Percentiles rank a stretch among this genome's conserved stretches.
Conservation (phyloP, 2,888 invertebrate species). For the Epirrhoe tristata region DNA sequence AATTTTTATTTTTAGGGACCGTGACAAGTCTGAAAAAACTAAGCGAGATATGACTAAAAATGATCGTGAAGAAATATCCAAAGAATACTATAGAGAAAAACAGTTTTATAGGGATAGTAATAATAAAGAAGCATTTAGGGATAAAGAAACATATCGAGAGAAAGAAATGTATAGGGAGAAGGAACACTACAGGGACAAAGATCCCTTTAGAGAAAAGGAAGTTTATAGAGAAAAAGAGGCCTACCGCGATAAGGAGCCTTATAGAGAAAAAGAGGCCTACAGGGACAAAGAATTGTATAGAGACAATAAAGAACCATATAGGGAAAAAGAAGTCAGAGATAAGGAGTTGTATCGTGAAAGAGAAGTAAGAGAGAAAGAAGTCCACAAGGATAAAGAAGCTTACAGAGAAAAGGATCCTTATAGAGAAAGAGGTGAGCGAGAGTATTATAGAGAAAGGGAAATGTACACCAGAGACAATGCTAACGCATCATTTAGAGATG, state of each 20-base stretch:
- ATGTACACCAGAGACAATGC: conserved; percentile 60
- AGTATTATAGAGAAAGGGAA: conserved; percentile 71
- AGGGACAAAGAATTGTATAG: conserved; percentile 69
- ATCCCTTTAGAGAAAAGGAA: conserved; percentile 62
- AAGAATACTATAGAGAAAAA: conserved; percentile 81
- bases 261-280: conserved; percentile 54
- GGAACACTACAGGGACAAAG: conserved; percentile 63
- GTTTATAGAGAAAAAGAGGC: conserved; percentile 71
- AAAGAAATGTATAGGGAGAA: conserved; percentile 68
- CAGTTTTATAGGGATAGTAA: conserved; percentile 72
- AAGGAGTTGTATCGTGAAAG: conserved; percentile 71
- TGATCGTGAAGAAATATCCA: conserved; percentile 76
- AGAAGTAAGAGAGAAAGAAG: conserved; percentile 70
- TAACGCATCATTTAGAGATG: conserved; percentile 60
- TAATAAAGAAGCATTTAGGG: conserved; percentile 65
- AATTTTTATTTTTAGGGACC: conserved; percentile 57
- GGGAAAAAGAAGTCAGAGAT: conserved; percentile 70
- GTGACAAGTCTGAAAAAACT: conserved; percentile 76
- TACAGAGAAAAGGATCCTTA: conserved; percentile 75
- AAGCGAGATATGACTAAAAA: conserved; percentile 72
- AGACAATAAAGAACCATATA: conserved; percentile 66
- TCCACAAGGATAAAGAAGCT: conserved; percentile 69
- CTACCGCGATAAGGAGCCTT: conserved; percentile 70
- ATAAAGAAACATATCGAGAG: conserved; percentile 61
- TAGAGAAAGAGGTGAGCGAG: conserved; percentile 72